Evolutionary conservation across 2,113 vertebrate genomes (phyloP).

Genomic region (Oreocharis arfaki): DNA sequence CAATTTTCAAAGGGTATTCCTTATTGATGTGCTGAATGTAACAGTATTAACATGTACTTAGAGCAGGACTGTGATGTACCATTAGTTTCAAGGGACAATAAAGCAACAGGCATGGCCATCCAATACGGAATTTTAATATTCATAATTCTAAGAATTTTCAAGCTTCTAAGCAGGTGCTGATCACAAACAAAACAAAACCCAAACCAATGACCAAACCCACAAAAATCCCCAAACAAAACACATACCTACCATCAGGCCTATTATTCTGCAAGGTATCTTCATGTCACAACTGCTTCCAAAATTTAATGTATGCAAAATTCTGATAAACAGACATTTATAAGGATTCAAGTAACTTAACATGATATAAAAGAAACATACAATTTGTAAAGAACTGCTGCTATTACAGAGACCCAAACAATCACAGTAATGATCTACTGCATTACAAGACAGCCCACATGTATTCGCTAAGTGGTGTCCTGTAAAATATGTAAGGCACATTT

Average conservation of each 20-base stretch:
- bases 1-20: neutral
- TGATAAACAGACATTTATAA: neutral
- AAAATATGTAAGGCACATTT: neutral
- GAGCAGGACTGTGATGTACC: neutral
- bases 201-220: neutral
- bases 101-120: neutral
- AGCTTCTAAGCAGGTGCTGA: neutral
- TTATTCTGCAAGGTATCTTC: neutral
- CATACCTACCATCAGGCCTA: rapidly evolving
- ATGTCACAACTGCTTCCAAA: neutral
- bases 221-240: neutral
- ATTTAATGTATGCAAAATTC: neutral
- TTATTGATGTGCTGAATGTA: neutral
- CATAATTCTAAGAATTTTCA: neutral
- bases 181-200: neutral
- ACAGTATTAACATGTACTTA: neutral
- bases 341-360: neutral
- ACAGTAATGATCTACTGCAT: neutral
- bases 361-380: neutral
- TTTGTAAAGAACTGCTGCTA: neutral
- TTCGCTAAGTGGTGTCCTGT: neutral
- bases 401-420: neutral
- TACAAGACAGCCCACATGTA: neutral
- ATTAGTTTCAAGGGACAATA: neutral
- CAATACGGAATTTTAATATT: neutral